Evolutionary conservation across 2,888 invertebrate genomes (phyloP).

Genomic region (Hymenopus coronatus): DNA sequence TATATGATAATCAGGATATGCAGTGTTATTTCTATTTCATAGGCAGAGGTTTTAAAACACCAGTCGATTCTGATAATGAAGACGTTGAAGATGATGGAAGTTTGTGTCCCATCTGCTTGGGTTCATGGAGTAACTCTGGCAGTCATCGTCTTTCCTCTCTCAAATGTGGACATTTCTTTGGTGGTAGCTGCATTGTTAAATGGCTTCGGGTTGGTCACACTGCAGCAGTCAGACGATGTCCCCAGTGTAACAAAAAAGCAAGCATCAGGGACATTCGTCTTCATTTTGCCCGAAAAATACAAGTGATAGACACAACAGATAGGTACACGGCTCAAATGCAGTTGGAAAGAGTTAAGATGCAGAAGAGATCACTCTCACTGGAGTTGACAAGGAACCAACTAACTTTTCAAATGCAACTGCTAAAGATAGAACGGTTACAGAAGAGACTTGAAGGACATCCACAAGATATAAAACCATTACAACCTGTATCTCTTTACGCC

Average conservation of each 20-base stretch:
- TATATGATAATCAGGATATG: too few species aligned
- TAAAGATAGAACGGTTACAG: conserved; percentile 34
- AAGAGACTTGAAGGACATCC: neutral
- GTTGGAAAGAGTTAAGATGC: conserved; percentile 56
- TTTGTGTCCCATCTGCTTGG: conserved; percentile 85
- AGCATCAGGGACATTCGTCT: conserved; percentile 65
- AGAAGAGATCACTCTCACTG: conserved; percentile 57
- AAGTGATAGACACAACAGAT: conserved; percentile 76
- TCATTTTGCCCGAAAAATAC: conserved; percentile 74
- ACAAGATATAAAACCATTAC: neutral
- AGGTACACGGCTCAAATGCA: conserved; percentile 61
- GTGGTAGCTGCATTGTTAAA: conserved; percentile 70
- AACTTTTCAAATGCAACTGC: conserved; percentile 46
- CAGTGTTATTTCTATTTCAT: neutral
- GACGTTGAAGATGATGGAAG: conserved; percentile 64
- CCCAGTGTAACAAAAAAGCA: conserved; percentile 82
- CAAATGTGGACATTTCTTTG: conserved; percentile 92
- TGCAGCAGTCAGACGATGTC: conserved; percentile 65
- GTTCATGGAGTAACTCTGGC: conserved; percentile 82
- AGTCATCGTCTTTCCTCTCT: conserved; percentile 82
- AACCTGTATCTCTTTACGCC: conserved; percentile 25
- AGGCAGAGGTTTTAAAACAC: neutral
- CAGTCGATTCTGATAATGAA: conserved; percentile 24
- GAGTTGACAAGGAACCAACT: conserved; percentile 58
- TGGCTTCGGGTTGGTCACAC: conserved; percentile 63